phyloP scores from a whole-genome alignment of 2,888 invertebrate genomes.

The Zelleria hepariella region DNA sequence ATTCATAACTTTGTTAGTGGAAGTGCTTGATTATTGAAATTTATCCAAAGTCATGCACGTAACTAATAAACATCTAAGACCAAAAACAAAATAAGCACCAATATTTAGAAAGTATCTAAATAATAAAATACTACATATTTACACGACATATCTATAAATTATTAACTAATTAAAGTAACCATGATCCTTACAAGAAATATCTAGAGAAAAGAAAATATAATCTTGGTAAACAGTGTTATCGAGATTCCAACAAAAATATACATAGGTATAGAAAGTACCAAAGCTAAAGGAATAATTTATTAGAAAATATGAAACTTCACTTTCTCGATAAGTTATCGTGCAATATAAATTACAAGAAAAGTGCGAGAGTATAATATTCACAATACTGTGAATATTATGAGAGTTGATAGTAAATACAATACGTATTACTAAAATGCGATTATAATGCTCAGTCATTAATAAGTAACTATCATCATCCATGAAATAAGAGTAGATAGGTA shows the following conservation, averaged over 20 bases:
- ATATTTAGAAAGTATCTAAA: background rate
- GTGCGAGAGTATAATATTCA: background rate
- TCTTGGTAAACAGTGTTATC: too few relatives aligned
- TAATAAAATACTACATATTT: background rate
- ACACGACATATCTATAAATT: background rate
- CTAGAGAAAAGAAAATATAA: background rate
- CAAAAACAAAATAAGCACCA: background rate
- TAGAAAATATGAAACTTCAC: slow-evolving; percentile 1
- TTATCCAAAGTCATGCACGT: background rate
- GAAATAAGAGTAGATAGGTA: background rate
- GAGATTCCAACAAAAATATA: background rate
- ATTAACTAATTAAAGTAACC: background rate
- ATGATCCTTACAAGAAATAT: background rate
- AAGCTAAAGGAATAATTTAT: too few relatives aligned
- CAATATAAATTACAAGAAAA: background rate
- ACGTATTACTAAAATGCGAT: background rate
- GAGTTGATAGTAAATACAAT: background rate
- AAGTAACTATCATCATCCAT: background rate
- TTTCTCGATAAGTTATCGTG: background rate
- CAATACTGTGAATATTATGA: background rate
- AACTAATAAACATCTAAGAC: too few relatives aligned
- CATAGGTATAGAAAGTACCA: background rate
- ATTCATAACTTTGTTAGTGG: slow-evolving; percentile 15
- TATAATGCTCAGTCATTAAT: background rate
- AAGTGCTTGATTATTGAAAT: slow-evolving; percentile 14